These are phyloP conservation scores for Atherix ibis DNA, from an alignment of 2,888 invertebrate genomes.

Conservation along the genomic window DNA sequence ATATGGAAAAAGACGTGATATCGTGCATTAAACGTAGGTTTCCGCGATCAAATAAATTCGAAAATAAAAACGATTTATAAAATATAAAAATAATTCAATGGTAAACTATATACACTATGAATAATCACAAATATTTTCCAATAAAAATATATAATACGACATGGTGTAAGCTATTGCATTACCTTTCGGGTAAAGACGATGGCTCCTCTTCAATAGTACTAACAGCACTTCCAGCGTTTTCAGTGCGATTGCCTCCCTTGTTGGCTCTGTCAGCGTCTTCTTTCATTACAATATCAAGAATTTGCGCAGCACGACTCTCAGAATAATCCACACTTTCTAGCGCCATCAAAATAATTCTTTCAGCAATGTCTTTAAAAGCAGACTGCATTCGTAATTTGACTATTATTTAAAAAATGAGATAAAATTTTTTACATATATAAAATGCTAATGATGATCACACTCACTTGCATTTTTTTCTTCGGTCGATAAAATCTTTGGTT, in stretches of 20 bases:
- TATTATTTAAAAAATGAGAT: constrained; percentile 25
- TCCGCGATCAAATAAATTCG: too few relatives aligned
- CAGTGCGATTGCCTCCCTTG: constrained; percentile 6
- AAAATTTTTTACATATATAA: constrained; percentile 1
- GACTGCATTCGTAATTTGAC: constrained; percentile 54
- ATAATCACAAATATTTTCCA: too few relatives aligned
- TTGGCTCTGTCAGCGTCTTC: constrained; percentile 40
- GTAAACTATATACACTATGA: too few relatives aligned
- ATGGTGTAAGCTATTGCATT: too few relatives aligned
- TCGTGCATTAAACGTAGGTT: too few relatives aligned
- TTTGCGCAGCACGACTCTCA: constrained; percentile 64
- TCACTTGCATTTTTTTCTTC: constrained; percentile 56
- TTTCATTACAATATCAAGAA: constrained; percentile 53
- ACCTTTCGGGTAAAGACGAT: constrained; percentile 8
- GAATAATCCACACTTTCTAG: constrained; percentile 78
- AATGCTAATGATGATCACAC: constrained; percentile 13
- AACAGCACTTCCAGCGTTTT: constrained; percentile 2
- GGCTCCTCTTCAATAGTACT: constrained; percentile 4
- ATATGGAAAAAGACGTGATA: too few relatives aligned
- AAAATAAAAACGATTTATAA: too few relatives aligned
- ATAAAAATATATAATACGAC: too few relatives aligned
- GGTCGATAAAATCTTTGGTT: constrained; percentile 47
- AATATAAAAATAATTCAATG: too few relatives aligned
- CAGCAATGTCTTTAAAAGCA: constrained; percentile 60
- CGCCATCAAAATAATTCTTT: constrained; percentile 68